Conservation (phyloP, 2,888 invertebrate genomes). For the Cheilosia variabilis region DNA sequence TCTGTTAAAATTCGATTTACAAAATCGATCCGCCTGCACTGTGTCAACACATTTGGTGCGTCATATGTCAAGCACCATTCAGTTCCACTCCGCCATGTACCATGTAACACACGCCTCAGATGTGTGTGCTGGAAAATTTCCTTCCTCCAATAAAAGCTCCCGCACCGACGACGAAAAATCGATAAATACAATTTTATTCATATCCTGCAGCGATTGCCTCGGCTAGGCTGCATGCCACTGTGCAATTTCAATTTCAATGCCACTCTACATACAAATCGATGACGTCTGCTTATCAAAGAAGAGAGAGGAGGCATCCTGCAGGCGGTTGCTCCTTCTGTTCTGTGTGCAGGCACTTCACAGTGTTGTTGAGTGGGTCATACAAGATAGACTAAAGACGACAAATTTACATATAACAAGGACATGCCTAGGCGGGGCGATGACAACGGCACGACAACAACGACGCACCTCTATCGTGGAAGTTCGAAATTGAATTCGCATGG, state of each 20-base stretch:
- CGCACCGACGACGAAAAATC: constrained; percentile 1
- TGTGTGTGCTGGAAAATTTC: not conserved
- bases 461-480: not conserved
- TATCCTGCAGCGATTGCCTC: constrained; percentile 28
- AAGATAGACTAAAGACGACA: constrained; percentile 23
- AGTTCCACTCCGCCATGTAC: not conserved
- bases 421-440: not conserved
- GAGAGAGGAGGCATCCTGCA: constrained; percentile 15
- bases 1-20: constrained; percentile 1
- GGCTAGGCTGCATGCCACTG: constrained; percentile 14
- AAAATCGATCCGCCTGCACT: not conserved
- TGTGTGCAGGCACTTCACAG: constrained; percentile 22
- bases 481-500: constrained; percentile 11
- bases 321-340: constrained; percentile 4
- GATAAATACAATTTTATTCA: constrained; percentile 40
- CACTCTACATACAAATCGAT: constrained; percentile 61
- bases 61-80: constrained; percentile 7
- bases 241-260: constrained; percentile 29
- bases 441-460: not conserved
- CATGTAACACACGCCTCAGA: not conserved
- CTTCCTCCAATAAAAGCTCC: not conserved
- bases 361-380: constrained; percentile 24
- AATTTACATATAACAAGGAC: constrained; percentile 36
- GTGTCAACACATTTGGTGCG: constrained; percentile 1
- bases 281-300: constrained; percentile 39